A percentile compares a stretch with the other conserved stretches of the same genome.
Conservation (phyloP, 2,113 vertebrate species). For the Probosciger aterrimus region DNA sequence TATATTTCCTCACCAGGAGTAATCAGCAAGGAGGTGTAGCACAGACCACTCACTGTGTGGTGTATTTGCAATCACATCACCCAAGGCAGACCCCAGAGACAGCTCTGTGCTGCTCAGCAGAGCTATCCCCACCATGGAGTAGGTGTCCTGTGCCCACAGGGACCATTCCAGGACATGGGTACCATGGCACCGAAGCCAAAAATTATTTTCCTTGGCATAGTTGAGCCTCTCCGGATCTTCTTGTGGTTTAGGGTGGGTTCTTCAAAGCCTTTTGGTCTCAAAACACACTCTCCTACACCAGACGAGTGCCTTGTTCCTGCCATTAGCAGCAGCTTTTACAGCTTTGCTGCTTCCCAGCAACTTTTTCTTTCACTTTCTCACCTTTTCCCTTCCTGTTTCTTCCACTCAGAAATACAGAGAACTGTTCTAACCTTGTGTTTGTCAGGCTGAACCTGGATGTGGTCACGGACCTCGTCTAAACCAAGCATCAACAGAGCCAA, state of each 20-base stretch:
- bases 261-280: not conserved
- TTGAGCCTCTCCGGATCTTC: not conserved
- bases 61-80: not conserved
- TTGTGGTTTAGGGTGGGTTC: not conserved
- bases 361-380: not conserved
- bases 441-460: rapidly evolving
- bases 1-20: not conserved
- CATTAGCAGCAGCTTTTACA: not conserved
- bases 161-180: not conserved
- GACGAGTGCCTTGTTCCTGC: not conserved
- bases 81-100: not conserved
- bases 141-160: not conserved
- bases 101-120: rapidly evolving
- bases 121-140: not conserved
- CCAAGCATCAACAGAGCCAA: not conserved
- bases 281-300: not conserved
- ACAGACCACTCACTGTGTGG: not conserved
- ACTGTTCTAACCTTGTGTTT: not conserved
- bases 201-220: not conserved
- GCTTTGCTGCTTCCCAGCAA: not conserved
- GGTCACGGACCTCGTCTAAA: rapidly evolving
- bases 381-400: not conserved
- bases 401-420: not conserved
- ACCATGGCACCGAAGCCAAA: not conserved
- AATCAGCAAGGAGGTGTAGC: not conserved